Evolutionary conservation across 1,140 invertebrate species (phyloP), one percentile per base, ranked within the genome.

Genomic region (Drosophila tsacasi): DNA sequence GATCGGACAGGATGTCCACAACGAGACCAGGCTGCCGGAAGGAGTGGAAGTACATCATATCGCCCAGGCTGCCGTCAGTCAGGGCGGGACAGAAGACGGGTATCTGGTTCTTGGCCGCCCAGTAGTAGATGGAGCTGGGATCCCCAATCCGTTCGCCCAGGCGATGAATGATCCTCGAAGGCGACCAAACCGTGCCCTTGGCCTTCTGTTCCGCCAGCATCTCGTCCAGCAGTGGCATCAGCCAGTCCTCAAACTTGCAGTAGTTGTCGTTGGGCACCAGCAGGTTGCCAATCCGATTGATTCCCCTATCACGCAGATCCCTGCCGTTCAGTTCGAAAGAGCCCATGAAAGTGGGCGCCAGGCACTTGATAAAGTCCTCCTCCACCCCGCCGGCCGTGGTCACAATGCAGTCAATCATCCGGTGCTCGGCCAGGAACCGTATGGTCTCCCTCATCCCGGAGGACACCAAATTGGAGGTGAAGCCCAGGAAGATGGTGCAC

Each of bases 31-130:
- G 97, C 91, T 97, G 97, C 90, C 96, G 96, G 90, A 96, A 99
- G 0, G 98, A 98, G 94, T 99, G 99, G 81, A 99, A 99, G 93
- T 98, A 99, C 95, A 99, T 97, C 99, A 99, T 99, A 93, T 99
- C 99, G 3, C 99, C 99, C 19, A 99, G 94, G 86, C 98, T 99
- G 6, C 99, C 99, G 95, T 99, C 99, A 0, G 99, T 99, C 60
- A 99, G 93, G 0, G 99, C 99, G 2, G 99, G 99, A 94, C 98
- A 98, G 92, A 98, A 99, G 1, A 99, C 96, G 8, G 99, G 99
- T 93, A 99, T 99, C 86, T 98, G 96, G 94, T 99, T 99, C 92
- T 97, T 97, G 73, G 97, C 96, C 32, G 98, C 98, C 99, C 99
- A 99, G 93, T 99, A 99, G 92, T 97, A 99, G 59, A 99, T 98